Evolutionary conservation across 2,888 invertebrate species (phyloP).

Genomic region (Dusona sp.): DNA sequence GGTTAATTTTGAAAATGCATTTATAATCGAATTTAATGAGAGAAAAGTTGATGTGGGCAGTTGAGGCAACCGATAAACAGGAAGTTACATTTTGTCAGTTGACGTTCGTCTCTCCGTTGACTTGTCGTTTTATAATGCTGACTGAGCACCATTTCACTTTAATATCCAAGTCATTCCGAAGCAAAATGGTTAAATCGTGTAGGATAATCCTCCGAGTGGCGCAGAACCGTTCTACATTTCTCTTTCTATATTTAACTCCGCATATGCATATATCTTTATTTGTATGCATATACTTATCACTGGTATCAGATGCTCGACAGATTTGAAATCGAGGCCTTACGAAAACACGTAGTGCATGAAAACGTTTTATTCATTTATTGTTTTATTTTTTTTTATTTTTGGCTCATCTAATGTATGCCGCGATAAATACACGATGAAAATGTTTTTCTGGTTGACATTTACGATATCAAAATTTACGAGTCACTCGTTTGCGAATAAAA

Average conservation of each 20-base stretch:
- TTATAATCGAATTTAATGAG: conserved; percentile 9
- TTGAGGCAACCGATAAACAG: conserved; percentile 33
- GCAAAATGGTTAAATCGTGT: conserved; percentile 25
- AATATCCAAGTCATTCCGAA: conserved; percentile 29
- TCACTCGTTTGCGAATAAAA: background rate
- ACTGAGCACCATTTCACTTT: conserved; percentile 33
- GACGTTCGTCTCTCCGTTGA: conserved; percentile 6
- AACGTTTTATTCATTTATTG: too few species aligned
- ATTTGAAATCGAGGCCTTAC: conserved; percentile 2
- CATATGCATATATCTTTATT: background rate
- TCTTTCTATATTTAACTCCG: conserved; percentile 12
- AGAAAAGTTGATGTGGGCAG: conserved; percentile 1
- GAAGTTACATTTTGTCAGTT: conserved; percentile 30
- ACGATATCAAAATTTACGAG: background rate
- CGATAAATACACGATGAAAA: conserved; percentile 7
- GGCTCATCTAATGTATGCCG: background rate
- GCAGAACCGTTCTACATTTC: conserved; percentile 26
- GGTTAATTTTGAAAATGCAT: background rate
- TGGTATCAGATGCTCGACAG: background rate
- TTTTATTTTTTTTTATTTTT: background rate
- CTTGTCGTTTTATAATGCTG: conserved; percentile 24
- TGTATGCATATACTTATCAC: conserved; percentile 18
- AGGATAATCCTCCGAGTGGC: conserved; percentile 34
- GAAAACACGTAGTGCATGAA: background rate
- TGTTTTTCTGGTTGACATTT: background rate